A percentile compares a stretch with the other conserved stretches of the same genome.
Evolutionary conservation across 35 echinoderm and acorn worm genomes (phyloP).

Genomic region (Apostichopus japonicus): DNA sequence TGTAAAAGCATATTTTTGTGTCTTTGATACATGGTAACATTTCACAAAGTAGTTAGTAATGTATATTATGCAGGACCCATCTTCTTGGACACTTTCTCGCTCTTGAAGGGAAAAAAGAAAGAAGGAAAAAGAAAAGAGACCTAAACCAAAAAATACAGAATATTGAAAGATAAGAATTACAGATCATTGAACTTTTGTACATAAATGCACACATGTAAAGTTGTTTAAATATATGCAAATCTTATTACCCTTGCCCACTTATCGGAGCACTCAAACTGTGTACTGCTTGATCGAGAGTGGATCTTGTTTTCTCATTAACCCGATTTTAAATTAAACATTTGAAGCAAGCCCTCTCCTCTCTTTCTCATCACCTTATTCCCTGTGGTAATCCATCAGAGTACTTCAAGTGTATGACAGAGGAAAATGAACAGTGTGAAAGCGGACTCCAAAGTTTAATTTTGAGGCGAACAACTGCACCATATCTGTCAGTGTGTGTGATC

Average conservation of each 20-base stretch:
- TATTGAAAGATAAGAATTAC: background rate
- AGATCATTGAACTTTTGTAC: background rate
- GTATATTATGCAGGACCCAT: too few species aligned
- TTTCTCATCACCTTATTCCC: conserved; percentile 33
- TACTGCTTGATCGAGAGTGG: background rate
- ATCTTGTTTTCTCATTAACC: conserved; percentile 27
- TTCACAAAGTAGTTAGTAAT: too few species aligned
- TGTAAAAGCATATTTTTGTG: too few species aligned
- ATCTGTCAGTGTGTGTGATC: background rate
- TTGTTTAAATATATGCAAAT: background rate
- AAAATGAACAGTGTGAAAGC: background rate
- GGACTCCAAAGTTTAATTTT: background rate
- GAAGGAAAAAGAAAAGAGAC: background rate
- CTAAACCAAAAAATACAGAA: background rate
- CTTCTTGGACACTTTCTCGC: too few species aligned
- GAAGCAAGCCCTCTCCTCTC: background rate
- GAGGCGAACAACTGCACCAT: background rate
- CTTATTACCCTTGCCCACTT: conserved; percentile 3
- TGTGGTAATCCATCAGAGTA: conserved; percentile 16
- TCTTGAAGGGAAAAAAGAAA: background rate
- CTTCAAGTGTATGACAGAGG: conserved; percentile 19
- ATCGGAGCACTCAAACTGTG: background rate
- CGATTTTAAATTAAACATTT: conserved; percentile 23
- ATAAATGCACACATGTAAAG: background rate
- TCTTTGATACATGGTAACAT: too few species aligned